Evolutionary conservation across 2,888 invertebrate genomes (phyloP).

Genomic region (Tenthredo scrophulariae): DNA sequence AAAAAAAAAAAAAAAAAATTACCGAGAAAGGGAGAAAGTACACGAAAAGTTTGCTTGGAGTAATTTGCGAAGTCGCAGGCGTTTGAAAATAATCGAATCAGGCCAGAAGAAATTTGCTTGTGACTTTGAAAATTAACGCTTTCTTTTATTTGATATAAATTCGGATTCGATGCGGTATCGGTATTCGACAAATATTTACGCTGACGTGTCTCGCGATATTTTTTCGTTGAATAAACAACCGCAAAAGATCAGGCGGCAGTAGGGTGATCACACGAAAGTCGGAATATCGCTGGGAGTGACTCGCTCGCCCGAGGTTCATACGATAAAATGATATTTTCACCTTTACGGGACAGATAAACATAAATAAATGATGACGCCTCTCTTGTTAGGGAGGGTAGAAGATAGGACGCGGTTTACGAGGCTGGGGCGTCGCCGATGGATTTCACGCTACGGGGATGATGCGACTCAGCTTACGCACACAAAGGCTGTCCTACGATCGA

Average conservation of each 20-base stretch:
- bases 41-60: not conserved
- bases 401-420: conserved; percentile 58
- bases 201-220: not conserved
- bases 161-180: not conserved
- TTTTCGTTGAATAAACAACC: not conserved
- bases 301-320: conserved; percentile 30
- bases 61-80: not conserved
- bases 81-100: not conserved
- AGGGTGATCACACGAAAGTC: conserved; percentile 7
- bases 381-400: conserved; percentile 50
- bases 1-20: not conserved
- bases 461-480: conserved; percentile 45
- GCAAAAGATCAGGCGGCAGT: not conserved
- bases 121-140: not conserved
- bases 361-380: conserved; percentile 53
- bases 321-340: conserved; percentile 52
- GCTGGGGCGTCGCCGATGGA: conserved; percentile 57
- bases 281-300: conserved; percentile 36
- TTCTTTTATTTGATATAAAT: not conserved
- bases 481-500: conserved; percentile 19
- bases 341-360: conserved; percentile 48
- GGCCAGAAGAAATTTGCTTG: not conserved
- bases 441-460: conserved; percentile 53
- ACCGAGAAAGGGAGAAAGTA: not conserved
- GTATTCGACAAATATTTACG: not conserved